Percentiles rank a stretch among this genome's conserved stretches.
Conservation (phyloP, 2,797 vertebrate species). For the Lepidocolaptes lacrymiger region DNA sequence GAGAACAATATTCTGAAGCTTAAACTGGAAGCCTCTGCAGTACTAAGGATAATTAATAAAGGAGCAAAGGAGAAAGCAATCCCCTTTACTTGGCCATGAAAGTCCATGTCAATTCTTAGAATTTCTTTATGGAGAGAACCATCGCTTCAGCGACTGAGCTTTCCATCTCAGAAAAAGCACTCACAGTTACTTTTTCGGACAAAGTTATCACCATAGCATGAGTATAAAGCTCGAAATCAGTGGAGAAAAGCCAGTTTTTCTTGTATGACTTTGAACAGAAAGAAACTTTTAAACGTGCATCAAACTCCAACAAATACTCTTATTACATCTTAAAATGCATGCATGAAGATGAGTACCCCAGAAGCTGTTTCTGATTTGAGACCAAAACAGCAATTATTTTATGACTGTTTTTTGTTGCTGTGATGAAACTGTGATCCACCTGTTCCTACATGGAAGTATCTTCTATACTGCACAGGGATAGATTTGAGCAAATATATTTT, state of each 20-base stretch:
- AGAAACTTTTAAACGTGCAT: background rate
- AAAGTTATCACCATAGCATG: background rate
- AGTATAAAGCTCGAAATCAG: constrained; percentile 10
- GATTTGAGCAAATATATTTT: background rate
- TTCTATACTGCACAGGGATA: background rate
- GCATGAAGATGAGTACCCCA: background rate
- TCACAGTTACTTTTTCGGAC: background rate
- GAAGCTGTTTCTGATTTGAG: background rate
- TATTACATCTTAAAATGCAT: background rate
- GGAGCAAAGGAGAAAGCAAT: background rate
- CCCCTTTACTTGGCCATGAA: constrained; percentile 9
- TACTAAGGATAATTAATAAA: background rate
- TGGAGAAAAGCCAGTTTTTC: background rate
- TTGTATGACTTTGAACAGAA: background rate
- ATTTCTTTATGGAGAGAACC: constrained; percentile 32
- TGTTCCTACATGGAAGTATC: background rate
- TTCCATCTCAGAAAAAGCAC: background rate
- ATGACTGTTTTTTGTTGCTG: background rate
- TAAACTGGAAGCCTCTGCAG: background rate
- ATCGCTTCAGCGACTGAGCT: background rate
- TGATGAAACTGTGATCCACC: background rate
- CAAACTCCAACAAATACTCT: background rate
- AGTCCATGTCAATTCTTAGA: background rate
- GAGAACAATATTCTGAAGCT: background rate
- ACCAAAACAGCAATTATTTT: constrained; percentile 15